Conservation (phyloP, 1,140 invertebrate species). For the Artemia franciscana region DNA sequence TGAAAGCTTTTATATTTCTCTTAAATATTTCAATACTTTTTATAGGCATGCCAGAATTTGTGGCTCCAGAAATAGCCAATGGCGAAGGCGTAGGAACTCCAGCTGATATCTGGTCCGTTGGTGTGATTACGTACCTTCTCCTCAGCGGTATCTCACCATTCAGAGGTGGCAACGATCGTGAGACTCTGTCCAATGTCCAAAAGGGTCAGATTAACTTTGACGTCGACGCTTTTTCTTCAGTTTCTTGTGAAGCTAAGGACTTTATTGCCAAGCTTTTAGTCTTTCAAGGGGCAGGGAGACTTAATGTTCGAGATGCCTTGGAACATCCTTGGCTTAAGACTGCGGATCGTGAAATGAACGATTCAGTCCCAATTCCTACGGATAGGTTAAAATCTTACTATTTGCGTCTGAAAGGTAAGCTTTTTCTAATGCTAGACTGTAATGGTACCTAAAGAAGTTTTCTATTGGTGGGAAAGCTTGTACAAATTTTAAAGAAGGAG, state of each 20-base stretch:
- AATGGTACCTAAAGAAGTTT: too few species aligned
- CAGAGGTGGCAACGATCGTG: constrained; percentile 54
- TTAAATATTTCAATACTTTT: too few species aligned
- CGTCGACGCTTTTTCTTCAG: constrained; percentile 22
- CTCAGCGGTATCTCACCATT: constrained; percentile 52
- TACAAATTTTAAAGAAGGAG: too few species aligned
- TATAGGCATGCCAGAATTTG: constrained; percentile 53
- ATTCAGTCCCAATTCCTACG: constrained; percentile 7
- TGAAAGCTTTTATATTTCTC: too few species aligned
- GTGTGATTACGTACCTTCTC: constrained; percentile 74
- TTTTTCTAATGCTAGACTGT: too few species aligned
- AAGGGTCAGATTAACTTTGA: constrained; percentile 25
- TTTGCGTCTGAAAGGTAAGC: neutral
- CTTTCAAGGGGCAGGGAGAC: constrained; percentile 41
- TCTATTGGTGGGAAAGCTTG: too few species aligned
- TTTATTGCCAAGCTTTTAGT: constrained; percentile 60
- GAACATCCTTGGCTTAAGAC: constrained; percentile 62
- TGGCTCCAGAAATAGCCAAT: constrained; percentile 62
- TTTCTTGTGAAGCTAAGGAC: constrained; percentile 58
- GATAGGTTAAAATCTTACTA: constrained; percentile 16
- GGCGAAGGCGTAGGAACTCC: constrained; percentile 58
- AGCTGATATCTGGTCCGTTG: constrained; percentile 79
- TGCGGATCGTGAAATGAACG: constrained; percentile 10
- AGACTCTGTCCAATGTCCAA: constrained; percentile 55
- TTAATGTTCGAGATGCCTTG: constrained; percentile 38